Evolutionary conservation across 2,888 invertebrate genomes (phyloP), one percentile per base, ranked within the genome.

Genomic region (Drosophila phalerata): DNA sequence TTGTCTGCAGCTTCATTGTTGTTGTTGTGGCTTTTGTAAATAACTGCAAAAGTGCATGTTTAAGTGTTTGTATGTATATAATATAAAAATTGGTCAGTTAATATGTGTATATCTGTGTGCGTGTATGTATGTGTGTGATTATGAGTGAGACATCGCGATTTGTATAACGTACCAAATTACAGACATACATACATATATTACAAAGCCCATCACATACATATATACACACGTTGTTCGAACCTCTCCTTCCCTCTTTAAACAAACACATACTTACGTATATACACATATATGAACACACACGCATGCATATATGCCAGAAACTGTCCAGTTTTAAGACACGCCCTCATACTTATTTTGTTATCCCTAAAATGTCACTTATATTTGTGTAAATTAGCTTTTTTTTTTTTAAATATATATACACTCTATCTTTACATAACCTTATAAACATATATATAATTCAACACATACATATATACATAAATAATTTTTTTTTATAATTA

Each of bases 361-460:
- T 65, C n/a, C 30, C 45, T 48, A 11, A 45, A 57, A 58, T 58
- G 48, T 77, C 67, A 79, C 75, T 52, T 79, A 30, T 66, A 68
- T 60, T 79, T 71, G 57, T 77, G 76, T 77, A 77, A 74, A 75
- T 71, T 75, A 79, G 71, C 75, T 77, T 79, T 74, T 11, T 30
- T 58, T 64, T 37, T n/a, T n/a, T n/a, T n/a, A n/a, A n/a, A n/a
- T n/a, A 47, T 52, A 15, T 61, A 55, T 38, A 56, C 40, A 58
- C 38, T 47, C 32, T 61, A 60, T 42, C 15, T 40, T 40, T 51
- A 51, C 32, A 52, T 48, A 32, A 42, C 17, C 34, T 22, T 57
- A 37, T n/a, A 37, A 25, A 47, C 15, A 40, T 22, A 51, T 55
- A 32, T 34, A 55, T 32, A 67, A 8, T 28, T 28, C 5, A 28